These are phyloP conservation scores for Cyclophora albipunctata DNA, from an alignment of 2,888 invertebrate genomes.

Conservation along the genomic window DNA sequence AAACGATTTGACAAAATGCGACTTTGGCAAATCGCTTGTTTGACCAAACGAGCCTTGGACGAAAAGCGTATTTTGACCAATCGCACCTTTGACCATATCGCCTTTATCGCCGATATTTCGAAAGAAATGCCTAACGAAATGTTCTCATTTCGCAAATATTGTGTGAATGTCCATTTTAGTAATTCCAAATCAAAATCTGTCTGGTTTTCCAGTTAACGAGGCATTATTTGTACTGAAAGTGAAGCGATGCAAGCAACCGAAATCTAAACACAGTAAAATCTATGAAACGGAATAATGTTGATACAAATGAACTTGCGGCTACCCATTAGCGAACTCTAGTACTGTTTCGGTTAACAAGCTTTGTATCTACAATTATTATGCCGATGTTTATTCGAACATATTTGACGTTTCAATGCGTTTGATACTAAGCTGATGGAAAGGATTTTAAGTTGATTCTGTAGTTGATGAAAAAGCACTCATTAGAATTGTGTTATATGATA, in stretches of 20 bases:
- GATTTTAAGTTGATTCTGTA: too few relatives aligned
- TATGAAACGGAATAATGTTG: conserved; percentile 21
- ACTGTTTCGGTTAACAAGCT: conserved; percentile 17
- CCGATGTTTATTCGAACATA: background rate
- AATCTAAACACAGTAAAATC: conserved; percentile 14
- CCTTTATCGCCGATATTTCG: too few relatives aligned
- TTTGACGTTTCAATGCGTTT: too few relatives aligned
- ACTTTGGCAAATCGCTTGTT: too few relatives aligned
- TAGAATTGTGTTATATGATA: too few relatives aligned
- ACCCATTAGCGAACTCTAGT: conserved; percentile 15
- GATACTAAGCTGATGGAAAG: too few relatives aligned
- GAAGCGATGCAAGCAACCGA: conserved; percentile 13
- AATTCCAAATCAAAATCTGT: conserved; percentile 28
- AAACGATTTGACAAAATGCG: too few relatives aligned
- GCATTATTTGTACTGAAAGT: conserved; percentile 29
- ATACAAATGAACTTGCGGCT: conserved; percentile 19
- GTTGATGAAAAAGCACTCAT: too few relatives aligned
- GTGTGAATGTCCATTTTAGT: conserved; percentile 16
- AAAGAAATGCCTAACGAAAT: too few relatives aligned
- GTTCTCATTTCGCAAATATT: conserved; percentile 4
- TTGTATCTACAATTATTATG: conserved; percentile 11
- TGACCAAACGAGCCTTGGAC: too few relatives aligned
- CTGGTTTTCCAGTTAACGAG: conserved; percentile 26
- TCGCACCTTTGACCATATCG: too few relatives aligned
- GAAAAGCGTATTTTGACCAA: too few relatives aligned